These are phyloP conservation scores for Pelobates fuscus DNA, from an alignment of 2,113 vertebrate genomes.

Conservation along the genomic window DNA sequence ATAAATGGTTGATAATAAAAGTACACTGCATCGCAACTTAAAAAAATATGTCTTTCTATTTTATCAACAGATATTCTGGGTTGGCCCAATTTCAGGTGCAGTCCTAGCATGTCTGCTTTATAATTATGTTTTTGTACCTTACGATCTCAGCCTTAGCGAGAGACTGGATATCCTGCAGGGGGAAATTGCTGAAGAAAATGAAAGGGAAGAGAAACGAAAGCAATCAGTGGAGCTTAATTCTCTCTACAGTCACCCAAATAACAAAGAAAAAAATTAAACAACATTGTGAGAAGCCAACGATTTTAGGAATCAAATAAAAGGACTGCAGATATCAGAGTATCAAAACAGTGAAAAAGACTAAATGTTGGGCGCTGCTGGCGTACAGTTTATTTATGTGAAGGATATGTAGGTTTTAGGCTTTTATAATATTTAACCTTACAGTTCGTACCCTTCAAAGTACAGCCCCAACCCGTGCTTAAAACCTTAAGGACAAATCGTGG, in stretches of 20 bases:
- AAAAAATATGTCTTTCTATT: neutral
- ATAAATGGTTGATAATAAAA: too few relatives aligned
- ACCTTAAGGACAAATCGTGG: too few relatives aligned
- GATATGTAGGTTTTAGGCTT: too few relatives aligned
- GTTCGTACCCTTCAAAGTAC: too few relatives aligned
- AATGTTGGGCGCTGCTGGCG: too few relatives aligned
- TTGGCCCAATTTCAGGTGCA: slow-evolving; percentile 61
- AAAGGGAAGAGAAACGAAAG: slow-evolving; percentile 31
- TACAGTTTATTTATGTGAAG: too few relatives aligned
- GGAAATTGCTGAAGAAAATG: slow-evolving; percentile 25
- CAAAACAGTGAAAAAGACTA: too few relatives aligned
- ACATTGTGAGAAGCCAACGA: too few relatives aligned
- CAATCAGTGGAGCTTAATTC: slow-evolving; percentile 34
- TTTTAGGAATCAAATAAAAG: too few relatives aligned
- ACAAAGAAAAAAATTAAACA: slow-evolving; percentile 22
- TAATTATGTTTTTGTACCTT: slow-evolving; percentile 60
- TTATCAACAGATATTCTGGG: slow-evolving; percentile 61
- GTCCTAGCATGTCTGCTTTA: slow-evolving; percentile 61
- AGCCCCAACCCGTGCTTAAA: too few relatives aligned
- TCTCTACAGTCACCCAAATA: slow-evolving; percentile 19
- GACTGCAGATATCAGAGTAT: too few relatives aligned
- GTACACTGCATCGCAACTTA: neutral
- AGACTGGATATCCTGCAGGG: slow-evolving; percentile 59
- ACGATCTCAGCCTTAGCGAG: slow-evolving; percentile 56
- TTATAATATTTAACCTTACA: too few relatives aligned